Evolutionary conservation across 2,113 vertebrate genomes (phyloP), one percentile per base, ranked within the genome.

Genomic region (Hiodon tergisus): DNA sequence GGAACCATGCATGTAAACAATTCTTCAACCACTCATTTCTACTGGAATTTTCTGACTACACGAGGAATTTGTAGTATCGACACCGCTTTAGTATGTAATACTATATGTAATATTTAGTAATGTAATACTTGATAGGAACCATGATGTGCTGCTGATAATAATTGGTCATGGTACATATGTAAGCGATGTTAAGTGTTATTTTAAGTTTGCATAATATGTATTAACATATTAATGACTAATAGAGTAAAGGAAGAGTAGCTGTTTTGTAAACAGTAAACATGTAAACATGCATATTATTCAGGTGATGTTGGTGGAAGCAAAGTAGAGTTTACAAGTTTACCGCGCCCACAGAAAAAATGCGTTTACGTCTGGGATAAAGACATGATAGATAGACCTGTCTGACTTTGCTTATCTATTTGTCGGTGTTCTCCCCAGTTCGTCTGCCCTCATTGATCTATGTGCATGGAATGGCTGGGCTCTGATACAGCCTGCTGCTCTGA

Each of bases 371-470:
- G 50, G 60, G 60, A 63, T 31, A 46, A n/a, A 63, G 71, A 63
- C 71, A 50, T 73, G 71, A 73, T 63, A 73, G 50, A 73, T 73
- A 54, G 59, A 11, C 46, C 71, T 53, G 59, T 73, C 16, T 59
- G n/a, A 58, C n/a, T 65, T 5, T 5, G 72, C 72, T 65, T 73
- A 53, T 73, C 67, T 69, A 13, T 51, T 58, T 53, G 72, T 54
- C 61, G n/a, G 16, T 8, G 72, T 51, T 52, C 0, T 16, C n/a
- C 58, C 47, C 57, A 60, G 57, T 60, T 53, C 53, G 61, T 73
- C 72, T 6, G 14, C 71, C 58, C 16, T 53, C 60, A 5, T 46
- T 73, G 72, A 73, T 73, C 59, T 72, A 72, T 61, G 57, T n/a
- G 59, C 46, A 11, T 52, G 3, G 57, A 17, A 62, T 61, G 71